A percentile compares a stretch with the other conserved stretches of the same genome.
Conservation (phyloP, 2,797 vertebrate species). For the Microctenopoma steveboyesi region DNA sequence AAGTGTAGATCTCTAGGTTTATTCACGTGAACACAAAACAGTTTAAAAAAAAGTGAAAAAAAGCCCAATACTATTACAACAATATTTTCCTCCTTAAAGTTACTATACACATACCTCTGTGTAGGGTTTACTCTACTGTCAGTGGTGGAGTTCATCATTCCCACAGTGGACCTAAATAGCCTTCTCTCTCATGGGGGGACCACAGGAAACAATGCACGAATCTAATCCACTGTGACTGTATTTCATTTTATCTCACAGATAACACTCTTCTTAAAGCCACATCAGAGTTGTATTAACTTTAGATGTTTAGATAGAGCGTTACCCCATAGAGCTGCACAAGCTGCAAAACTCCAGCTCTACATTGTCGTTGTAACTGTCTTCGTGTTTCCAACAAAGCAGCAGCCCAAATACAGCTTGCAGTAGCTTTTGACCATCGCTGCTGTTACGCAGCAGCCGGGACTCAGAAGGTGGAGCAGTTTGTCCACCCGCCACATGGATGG, state of each 20-base stretch:
- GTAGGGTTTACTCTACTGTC: not conserved
- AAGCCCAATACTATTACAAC: not conserved
- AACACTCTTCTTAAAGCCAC: not conserved
- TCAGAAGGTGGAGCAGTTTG: not conserved
- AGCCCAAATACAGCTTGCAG: not conserved
- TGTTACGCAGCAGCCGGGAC: not conserved
- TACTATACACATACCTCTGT: not conserved
- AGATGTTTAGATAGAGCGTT: too few species aligned
- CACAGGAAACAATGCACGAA: not conserved
- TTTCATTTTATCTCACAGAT: not conserved
- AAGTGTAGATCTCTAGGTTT: constrained; percentile 10
- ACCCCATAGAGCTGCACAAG: not conserved
- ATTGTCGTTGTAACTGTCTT: not conserved
- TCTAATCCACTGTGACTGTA: not conserved
- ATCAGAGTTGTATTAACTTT: constrained; percentile 7
- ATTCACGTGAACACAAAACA: constrained; percentile 21
- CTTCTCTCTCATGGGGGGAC: not conserved
- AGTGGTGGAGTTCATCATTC: not conserved
- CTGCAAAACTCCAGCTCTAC: not conserved
- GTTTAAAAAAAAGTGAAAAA: not conserved
- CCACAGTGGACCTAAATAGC: not conserved
- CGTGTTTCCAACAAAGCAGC: constrained; percentile 5
- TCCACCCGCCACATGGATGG: too few species aligned
- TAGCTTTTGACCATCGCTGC: not conserved
- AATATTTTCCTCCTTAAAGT: not conserved